These are phyloP conservation scores for Sminthurides bifidus DNA, from an alignment of 1,140 invertebrate species.

Conservation along the genomic window DNA sequence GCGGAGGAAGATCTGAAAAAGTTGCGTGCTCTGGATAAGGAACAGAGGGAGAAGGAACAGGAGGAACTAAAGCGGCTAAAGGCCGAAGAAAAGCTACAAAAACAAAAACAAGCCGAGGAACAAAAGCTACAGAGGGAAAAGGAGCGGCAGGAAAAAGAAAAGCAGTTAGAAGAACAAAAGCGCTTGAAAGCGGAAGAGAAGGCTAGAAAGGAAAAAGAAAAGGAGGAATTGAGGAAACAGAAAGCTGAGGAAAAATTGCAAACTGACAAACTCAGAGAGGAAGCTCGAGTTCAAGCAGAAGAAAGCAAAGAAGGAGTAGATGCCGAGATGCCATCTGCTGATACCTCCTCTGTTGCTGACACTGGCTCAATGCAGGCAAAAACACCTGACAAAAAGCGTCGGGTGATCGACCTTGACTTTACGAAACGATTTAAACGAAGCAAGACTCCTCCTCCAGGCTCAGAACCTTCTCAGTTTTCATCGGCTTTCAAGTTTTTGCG, in stretches of 20 bases:
- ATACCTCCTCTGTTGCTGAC: conserved; percentile 1
- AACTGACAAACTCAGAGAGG: conserved; percentile 11
- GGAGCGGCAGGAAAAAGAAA: conserved; percentile 19
- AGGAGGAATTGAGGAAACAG: conserved; percentile 31
- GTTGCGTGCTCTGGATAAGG: background rate
- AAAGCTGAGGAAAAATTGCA: conserved; percentile 17
- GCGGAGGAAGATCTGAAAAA: conserved; percentile 6
- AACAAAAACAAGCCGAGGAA: conserved; percentile 15
- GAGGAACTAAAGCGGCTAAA: conserved; percentile 19
- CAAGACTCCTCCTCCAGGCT: conserved; percentile 22
- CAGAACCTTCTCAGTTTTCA: conserved; percentile 13
- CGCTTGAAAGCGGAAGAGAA: conserved; percentile 20
- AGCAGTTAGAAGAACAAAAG: conserved; percentile 28
- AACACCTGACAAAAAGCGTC: conserved; percentile 13
- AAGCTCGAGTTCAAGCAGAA: too few species aligned
- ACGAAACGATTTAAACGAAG: conserved; percentile 20
- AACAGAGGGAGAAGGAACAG: conserved; percentile 1
- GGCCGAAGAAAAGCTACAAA: conserved; percentile 11
- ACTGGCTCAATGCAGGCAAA: conserved; percentile 7
- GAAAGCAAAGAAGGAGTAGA: conserved; percentile 6
- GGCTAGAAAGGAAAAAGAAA: conserved; percentile 9
- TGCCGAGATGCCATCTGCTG: conserved; percentile 6
- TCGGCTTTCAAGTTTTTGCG: background rate
- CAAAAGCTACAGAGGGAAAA: conserved; percentile 14
- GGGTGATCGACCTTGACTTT: conserved; percentile 17